Conservation (phyloP, 2,888 invertebrate species). For the Sarcophaga rosellei region DNA sequence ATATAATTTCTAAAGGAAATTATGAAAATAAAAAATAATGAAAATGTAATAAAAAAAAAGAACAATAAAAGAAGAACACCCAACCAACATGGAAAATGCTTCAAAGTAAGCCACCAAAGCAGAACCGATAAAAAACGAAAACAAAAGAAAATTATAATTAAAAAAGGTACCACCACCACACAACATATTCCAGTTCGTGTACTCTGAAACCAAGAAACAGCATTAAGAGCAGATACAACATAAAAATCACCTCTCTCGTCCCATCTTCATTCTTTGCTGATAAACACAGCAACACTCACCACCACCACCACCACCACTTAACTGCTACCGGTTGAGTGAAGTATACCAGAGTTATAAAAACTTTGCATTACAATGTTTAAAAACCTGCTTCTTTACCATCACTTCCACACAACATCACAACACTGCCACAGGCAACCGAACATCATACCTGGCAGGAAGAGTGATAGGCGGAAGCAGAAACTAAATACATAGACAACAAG, state of each 20-base stretch:
- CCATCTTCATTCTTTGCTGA: background rate
- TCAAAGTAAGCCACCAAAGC: conserved; percentile 47
- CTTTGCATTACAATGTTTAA: background rate
- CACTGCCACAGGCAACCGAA: background rate
- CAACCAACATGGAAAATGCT: conserved; percentile 51
- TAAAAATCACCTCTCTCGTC: background rate
- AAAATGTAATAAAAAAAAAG: background rate
- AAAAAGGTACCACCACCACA: conserved; percentile 9
- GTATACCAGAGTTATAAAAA: conserved; percentile 7
- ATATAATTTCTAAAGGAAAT: conserved; percentile 37
- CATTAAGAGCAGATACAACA: background rate
- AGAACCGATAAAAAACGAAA: conserved; percentile 50
- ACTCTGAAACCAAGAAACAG: conserved; percentile 7
- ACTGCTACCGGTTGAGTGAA: background rate
- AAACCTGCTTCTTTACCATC: too few species aligned
- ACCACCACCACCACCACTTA: too few species aligned
- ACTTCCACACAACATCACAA: background rate
- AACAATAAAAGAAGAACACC: conserved; percentile 7
- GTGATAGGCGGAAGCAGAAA: background rate
- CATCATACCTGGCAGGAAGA: background rate
- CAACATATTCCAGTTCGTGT: conserved; percentile 5
- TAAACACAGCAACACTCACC: background rate
- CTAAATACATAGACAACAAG: background rate
- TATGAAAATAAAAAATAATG: conserved; percentile 40
- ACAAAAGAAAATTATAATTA: conserved; percentile 33